Evolutionary conservation across 2,113 vertebrate species (phyloP).

Genomic region (Saccopteryx bilineata): DNA sequence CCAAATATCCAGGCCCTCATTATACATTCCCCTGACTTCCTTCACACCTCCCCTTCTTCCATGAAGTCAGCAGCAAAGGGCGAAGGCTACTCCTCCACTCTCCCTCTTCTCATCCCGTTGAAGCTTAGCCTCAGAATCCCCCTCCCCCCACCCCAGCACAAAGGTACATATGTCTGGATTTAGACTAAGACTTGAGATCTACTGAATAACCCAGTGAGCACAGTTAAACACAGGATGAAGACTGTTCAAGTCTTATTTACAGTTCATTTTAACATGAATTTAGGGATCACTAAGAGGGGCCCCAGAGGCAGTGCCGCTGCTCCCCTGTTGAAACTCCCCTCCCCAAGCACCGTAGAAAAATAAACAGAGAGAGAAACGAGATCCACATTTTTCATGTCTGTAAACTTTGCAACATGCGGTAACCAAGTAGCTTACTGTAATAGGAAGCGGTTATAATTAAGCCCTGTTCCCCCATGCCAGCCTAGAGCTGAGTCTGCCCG

Average conservation of each 20-base stretch:
- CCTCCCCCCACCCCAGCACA: no score
- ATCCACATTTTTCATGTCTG: slow-evolving; percentile 65
- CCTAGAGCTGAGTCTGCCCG: slow-evolving; percentile 77
- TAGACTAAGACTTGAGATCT: slow-evolving; percentile 16
- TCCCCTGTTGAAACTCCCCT: neutral
- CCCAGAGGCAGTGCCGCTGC: neutral
- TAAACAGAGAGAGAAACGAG: slow-evolving; percentile 75
- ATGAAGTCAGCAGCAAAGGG: neutral
- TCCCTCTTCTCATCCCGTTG: neutral
- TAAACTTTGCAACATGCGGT: slow-evolving; percentile 67
- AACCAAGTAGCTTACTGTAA: slow-evolving; percentile 53
- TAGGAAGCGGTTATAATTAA: slow-evolving; percentile 70
- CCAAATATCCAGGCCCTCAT: neutral
- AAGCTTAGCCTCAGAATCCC: neutral
- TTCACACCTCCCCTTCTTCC: neutral
- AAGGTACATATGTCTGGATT: neutral
- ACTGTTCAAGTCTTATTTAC: slow-evolving; percentile 36
- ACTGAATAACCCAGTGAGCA: neutral
- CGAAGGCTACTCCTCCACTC: neutral
- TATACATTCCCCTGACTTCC: neutral
- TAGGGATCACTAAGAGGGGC: neutral
- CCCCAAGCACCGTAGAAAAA: slow-evolving; percentile 64
- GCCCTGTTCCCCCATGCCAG: slow-evolving; percentile 37
- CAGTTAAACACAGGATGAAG: neutral
- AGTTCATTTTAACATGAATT: slow-evolving; percentile 62